These are phyloP conservation scores for Argyrosomus regius DNA, from an alignment of 2,797 vertebrate species.

Conservation along the genomic window DNA sequence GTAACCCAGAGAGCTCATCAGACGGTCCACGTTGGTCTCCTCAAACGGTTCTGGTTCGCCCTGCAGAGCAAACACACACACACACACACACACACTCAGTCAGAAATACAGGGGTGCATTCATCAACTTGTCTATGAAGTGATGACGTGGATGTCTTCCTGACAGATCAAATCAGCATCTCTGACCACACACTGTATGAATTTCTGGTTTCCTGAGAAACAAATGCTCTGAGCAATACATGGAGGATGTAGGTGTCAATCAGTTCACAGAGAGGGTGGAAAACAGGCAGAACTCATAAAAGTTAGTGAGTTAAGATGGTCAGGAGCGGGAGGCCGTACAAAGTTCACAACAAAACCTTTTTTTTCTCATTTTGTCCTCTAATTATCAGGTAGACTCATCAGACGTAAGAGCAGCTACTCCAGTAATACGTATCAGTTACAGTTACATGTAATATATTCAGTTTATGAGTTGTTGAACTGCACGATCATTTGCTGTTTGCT, in stretches of 20 bases:
- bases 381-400: background rate
- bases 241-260: too few species aligned
- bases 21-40: conserved; percentile 94
- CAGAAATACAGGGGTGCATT: background rate
- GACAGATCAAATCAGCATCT: background rate
- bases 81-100: background rate
- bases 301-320: background rate
- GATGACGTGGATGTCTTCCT: background rate
- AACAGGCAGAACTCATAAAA: background rate
- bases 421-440: background rate
- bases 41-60: conserved; percentile 95
- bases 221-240: background rate
- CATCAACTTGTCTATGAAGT: background rate
- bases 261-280: background rate
- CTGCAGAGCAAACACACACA: conserved; percentile 73
- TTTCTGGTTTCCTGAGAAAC: background rate
- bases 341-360: background rate
- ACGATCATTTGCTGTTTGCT: background rate
- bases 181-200: background rate
- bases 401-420: background rate
- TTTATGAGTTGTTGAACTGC: background rate
- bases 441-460: background rate
- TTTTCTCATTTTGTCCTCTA: background rate
- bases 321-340: background rate
- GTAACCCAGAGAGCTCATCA: conserved; percentile 90